A percentile compares a stretch with the other conserved stretches of the same genome.
Evolutionary conservation across 2,888 invertebrate species (phyloP).

Genomic region (Meteorus colon): DNA sequence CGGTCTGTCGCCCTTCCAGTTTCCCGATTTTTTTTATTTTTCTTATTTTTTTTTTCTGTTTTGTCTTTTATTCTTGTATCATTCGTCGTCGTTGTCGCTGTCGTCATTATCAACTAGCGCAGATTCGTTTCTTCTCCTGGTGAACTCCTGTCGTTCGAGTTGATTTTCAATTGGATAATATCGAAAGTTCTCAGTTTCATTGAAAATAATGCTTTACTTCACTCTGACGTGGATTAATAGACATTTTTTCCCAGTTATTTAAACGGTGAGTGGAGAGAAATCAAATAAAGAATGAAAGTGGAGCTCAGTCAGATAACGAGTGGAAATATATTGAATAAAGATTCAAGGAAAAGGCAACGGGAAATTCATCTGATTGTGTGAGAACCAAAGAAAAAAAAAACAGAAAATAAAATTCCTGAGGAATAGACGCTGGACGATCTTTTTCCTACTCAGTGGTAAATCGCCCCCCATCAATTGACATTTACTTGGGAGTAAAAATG

Average conservation of each 20-base stretch:
- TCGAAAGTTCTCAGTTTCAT: background rate
- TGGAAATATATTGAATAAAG: background rate
- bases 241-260: background rate
- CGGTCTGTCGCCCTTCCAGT: conserved; percentile 18
- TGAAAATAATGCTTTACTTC: conserved; percentile 6
- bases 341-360: background rate
- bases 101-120: background rate
- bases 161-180: conserved; percentile 1
- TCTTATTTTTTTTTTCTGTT: conserved; percentile 12
- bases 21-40: background rate
- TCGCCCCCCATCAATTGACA: background rate
- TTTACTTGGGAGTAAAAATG: background rate
- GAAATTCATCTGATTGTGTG: background rate
- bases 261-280: background rate
- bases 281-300: background rate
- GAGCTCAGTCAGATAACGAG: background rate
- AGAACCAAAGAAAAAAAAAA: background rate
- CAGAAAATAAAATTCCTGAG: background rate
- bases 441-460: background rate
- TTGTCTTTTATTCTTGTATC: background rate
- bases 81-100: background rate
- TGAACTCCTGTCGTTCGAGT: background rate
- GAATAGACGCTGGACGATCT: background rate
- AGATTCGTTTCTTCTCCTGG: background rate
- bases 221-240: conserved; percentile 9